Evolutionary conservation across 2,113 vertebrate species (phyloP), one percentile per base, ranked within the genome.

Genomic region (Puffinus mauretanicus): DNA sequence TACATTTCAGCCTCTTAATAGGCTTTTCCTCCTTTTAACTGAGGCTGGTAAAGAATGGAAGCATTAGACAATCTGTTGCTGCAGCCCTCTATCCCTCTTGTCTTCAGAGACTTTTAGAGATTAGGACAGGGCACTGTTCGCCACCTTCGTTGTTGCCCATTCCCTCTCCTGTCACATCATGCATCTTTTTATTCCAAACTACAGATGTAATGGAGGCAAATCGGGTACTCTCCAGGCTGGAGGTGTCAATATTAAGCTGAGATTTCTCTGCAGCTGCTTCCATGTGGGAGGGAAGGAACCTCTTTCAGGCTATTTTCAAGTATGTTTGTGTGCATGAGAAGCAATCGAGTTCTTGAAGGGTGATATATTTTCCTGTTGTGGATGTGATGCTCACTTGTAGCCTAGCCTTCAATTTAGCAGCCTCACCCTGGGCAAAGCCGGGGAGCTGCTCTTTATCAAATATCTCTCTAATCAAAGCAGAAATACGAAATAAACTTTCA

Each of bases 231-330:
- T 93, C 26, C 79, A 67, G 82, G 67, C 83, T 89, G 92, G 58
- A 92, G 82, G 91, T 94, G 58, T 94, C 90, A 80, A 38, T 91
- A 64, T 64, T 57, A 78, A 91, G 81, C 80, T 80, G 89, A 84
- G 69, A 65, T 93, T 94, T 76, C 61, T 65, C 85, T 93, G 81
- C 95, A 97, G 88, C 94, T 96, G 84, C 78, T 93, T 76, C 78
- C 94, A n/a, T 1, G 91, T 93, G 79, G 88, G 92, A 94, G 84
- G 91, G 57, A 86, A 70, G 86, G 90, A 86, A 38, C 84, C 81
- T 94, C 62, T 85, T 34, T 24, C 46, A 76, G 90, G 88, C 90
- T 90, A 5, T 96, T 96, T 83, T 79, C 5, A n/a, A n/a, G 34
- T 2, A 7, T 71, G 78, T 88, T 86, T 91, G 75, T 78, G 57